phyloP scores from a whole-genome alignment of 2,888 invertebrate genomes.

The Stictocephala bisonia region DNA sequence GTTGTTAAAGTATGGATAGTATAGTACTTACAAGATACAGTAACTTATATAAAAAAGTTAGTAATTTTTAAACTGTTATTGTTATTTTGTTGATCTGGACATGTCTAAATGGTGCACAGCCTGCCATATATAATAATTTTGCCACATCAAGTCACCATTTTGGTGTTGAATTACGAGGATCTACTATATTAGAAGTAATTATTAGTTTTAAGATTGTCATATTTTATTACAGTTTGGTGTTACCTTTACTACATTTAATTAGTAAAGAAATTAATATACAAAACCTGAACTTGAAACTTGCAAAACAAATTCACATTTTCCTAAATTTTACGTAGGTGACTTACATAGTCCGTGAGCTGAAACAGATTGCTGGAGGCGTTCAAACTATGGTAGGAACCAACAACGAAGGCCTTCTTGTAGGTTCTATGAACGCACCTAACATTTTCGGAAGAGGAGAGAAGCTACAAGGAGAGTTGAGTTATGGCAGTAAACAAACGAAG shows the following conservation, averaged over 20 bases:
- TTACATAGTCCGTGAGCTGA: conserved; percentile 86
- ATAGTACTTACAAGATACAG: too few species aligned
- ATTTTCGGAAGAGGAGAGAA: conserved; percentile 89
- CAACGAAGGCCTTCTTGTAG: conserved; percentile 87
- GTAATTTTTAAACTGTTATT: too few species aligned
- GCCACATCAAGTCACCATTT: too few species aligned
- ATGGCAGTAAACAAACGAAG: conserved; percentile 84
- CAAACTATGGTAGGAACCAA: conserved; percentile 91
- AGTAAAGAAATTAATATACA: conserved; percentile 13
- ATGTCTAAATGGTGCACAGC: too few species aligned
- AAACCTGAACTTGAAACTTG: too few species aligned
- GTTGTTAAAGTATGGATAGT: too few species aligned
- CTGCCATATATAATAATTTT: too few species aligned
- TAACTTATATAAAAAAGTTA: too few species aligned
- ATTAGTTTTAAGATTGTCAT: too few species aligned
- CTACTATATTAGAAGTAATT: too few species aligned
- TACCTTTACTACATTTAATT: not conserved
- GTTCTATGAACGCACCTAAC: conserved; percentile 84
- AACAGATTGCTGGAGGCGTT: conserved; percentile 84
- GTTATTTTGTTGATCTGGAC: too few species aligned
- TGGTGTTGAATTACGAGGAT: too few species aligned
- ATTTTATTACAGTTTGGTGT: not conserved
- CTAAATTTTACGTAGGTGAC: conserved; percentile 72
- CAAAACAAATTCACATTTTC: not conserved
- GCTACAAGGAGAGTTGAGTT: conserved; percentile 83